A percentile compares a stretch with the other conserved stretches of the same genome.
These are phyloP conservation scores for Drosophila kepulauana DNA, from an alignment of 1,140 invertebrate genomes.

Conservation along the genomic window DNA sequence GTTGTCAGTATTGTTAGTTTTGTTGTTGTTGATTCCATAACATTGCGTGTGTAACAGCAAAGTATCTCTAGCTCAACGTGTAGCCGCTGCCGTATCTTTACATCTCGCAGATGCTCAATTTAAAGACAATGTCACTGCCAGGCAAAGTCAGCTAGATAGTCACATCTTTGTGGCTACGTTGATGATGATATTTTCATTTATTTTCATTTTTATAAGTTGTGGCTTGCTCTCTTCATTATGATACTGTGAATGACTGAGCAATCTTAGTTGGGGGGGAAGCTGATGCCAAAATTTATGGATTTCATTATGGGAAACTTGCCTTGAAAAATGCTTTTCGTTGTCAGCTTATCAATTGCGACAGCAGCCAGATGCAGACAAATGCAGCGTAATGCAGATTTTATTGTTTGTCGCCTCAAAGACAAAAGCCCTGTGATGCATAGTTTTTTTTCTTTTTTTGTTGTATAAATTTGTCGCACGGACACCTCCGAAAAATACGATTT, in stretches of 20 bases:
- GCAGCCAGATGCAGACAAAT: conserved; percentile 12
- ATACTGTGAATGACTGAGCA: conserved; percentile 26
- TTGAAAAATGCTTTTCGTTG: conserved; percentile 21
- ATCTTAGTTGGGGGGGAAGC: background rate
- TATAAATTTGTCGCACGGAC: conserved; percentile 12
- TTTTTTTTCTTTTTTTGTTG: background rate
- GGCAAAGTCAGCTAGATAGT: background rate
- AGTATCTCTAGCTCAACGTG: conserved; percentile 10
- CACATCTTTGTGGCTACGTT: background rate
- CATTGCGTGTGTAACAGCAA: conserved; percentile 23
- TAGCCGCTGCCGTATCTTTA: background rate
- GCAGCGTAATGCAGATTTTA: conserved; percentile 40
- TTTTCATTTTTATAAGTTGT: background rate
- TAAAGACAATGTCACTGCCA: conserved; percentile 50
- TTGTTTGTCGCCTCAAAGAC: background rate
- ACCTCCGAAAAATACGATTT: conserved; percentile 7
- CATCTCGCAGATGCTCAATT: conserved; percentile 8
- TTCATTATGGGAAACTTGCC: conserved; percentile 26
- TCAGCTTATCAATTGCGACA: conserved; percentile 37
- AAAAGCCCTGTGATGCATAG: background rate
- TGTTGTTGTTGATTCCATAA: conserved; percentile 22
- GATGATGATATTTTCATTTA: conserved; percentile 26
- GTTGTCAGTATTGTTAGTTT: background rate
- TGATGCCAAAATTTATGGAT: conserved; percentile 27
- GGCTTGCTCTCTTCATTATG: conserved; percentile 2